phyloP scores from a whole-genome alignment of 2,888 invertebrate genomes.

The Parnassius orleans region DNA sequence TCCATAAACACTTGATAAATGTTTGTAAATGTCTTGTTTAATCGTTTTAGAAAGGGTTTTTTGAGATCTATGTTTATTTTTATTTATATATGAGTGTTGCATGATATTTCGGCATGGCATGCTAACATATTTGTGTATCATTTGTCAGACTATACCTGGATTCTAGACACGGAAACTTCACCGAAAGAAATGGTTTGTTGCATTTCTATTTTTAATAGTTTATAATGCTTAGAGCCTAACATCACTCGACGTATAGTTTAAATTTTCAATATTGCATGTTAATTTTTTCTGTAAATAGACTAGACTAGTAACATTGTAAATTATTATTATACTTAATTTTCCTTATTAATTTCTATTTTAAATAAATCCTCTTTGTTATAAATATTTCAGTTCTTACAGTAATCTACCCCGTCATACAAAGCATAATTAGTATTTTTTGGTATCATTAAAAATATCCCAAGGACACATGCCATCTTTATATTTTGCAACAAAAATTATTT shows the following conservation, averaged over 20 bases:
- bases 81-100: conserved; percentile 55
- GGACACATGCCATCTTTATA: background rate
- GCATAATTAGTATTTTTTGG: too few species aligned
- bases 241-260: conserved; percentile 24
- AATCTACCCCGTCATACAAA: too few species aligned
- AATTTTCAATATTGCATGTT: conserved; percentile 10
- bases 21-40: conserved; percentile 17
- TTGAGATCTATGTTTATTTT: conserved; percentile 20
- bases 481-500: conserved; percentile 11
- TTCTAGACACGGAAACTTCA: conserved; percentile 75
- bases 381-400: background rate
- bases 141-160: conserved; percentile 79
- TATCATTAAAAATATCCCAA: too few species aligned
- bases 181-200: conserved; percentile 75
- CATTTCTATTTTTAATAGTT: conserved; percentile 51
- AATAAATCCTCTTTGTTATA: background rate
- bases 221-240: conserved; percentile 8
- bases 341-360: too few species aligned
- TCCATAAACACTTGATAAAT: background rate
- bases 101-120: conserved; percentile 76
- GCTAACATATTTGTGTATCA: conserved; percentile 74
- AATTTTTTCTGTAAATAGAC: conserved; percentile 10
- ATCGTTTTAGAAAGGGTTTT: conserved; percentile 1
- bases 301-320: background rate
- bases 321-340: too few species aligned